These are phyloP conservation scores for Porites divaricata DNA, from an alignment of 92 coral and sea anemone genomes.

Conservation along the genomic window DNA sequence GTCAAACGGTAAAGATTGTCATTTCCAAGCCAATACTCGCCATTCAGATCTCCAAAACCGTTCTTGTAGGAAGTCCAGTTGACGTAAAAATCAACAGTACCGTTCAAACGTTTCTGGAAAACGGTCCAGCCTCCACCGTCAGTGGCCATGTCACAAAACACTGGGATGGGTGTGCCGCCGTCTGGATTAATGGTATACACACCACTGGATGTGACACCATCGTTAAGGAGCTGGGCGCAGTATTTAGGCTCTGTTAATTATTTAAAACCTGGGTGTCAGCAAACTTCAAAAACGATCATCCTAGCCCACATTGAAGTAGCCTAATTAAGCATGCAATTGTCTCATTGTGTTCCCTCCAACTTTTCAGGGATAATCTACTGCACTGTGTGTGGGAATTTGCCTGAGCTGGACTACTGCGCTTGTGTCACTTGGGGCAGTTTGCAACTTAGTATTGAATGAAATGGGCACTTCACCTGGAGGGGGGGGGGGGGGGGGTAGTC, in stretches of 20 bases:
- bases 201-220: constrained; percentile 30
- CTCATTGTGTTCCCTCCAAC: no score
- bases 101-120: constrained; percentile 47
- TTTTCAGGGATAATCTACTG: no score
- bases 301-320: no score
- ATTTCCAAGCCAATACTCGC: constrained; percentile 66
- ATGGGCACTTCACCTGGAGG: no score
- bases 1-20: constrained; percentile 58
- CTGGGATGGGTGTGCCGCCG: constrained; percentile 45
- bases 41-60: constrained; percentile 54
- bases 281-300: no score
- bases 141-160: constrained; percentile 55
- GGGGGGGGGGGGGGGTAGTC: no score
- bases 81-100: constrained; percentile 28
- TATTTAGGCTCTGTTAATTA: background rate
- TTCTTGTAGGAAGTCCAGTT: constrained; percentile 51
- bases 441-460: no score
- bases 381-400: no score
- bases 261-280: background rate
- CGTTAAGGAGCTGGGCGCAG: constrained; percentile 14
- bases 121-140: constrained; percentile 68
- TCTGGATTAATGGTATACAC: constrained; percentile 51
- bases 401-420: no score
- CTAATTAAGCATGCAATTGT: no score
- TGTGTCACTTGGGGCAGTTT: no score